Conservation (phyloP, 2,797 vertebrate genomes). For the Sebastes jordani region DNA sequence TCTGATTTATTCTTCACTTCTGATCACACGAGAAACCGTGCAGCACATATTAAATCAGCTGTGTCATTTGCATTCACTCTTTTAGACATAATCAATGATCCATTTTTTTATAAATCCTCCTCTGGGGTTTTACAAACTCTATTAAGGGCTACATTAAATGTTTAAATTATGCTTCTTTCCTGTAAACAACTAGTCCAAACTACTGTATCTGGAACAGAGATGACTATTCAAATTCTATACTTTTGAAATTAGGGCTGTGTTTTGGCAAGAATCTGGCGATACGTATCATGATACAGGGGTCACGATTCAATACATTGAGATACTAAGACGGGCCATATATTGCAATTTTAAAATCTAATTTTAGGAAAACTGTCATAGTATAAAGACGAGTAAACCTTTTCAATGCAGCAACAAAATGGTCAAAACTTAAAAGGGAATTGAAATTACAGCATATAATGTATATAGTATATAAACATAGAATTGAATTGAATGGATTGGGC, state of each 20-base stretch:
- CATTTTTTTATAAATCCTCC: not conserved
- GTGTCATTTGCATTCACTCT: not conserved
- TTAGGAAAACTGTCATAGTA: too few relatives aligned
- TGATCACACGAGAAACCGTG: not conserved
- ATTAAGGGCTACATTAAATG: not conserved
- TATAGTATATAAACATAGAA: too few relatives aligned
- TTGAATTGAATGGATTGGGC: too few relatives aligned
- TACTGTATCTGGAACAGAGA: not conserved
- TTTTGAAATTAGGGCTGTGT: not conserved
- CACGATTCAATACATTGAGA: too few relatives aligned
- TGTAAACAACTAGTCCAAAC: not conserved
- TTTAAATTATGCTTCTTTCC: not conserved
- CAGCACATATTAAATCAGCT: not conserved
- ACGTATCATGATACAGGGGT: too few relatives aligned
- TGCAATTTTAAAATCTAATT: too few relatives aligned
- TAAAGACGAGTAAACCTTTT: too few relatives aligned
- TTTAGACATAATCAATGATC: not conserved
- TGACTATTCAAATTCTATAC: not conserved
- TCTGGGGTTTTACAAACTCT: not conserved
- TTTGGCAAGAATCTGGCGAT: too few relatives aligned
- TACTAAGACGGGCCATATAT: too few relatives aligned
- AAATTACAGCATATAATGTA: too few relatives aligned
- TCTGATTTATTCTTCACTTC: not conserved
- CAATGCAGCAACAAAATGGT: too few relatives aligned
- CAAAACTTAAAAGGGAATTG: too few relatives aligned